Percentiles rank a stretch among this genome's conserved stretches.
These are phyloP conservation scores for Vultur gryphus DNA, from an alignment of 2,797 vertebrate genomes.

Conservation along the genomic window DNA sequence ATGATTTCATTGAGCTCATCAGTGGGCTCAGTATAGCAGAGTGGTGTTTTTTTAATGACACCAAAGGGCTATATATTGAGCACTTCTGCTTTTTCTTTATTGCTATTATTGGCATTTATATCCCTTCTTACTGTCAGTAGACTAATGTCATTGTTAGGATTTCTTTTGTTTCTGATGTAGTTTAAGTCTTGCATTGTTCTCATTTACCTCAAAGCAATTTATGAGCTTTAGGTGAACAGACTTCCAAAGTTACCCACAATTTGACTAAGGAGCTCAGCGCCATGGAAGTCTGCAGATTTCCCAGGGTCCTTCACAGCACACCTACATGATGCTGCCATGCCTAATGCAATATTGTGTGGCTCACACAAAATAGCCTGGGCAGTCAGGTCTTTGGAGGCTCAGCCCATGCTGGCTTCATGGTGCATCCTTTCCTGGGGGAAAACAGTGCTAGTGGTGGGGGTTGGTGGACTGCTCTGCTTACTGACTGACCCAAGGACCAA, in stretches of 20 bases:
- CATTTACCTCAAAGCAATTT: background rate
- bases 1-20: background rate
- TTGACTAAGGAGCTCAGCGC: background rate
- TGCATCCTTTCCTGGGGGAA: background rate
- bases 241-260: background rate
- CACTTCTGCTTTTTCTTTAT: background rate
- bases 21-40: background rate
- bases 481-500: background rate
- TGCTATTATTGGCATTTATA: background rate
- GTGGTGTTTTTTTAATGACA: background rate
- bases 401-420: background rate
- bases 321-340: background rate
- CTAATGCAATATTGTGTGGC: fast-evolving
- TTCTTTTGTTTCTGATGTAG: background rate
- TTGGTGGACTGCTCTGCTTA: background rate
- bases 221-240: background rate
- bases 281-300: background rate
- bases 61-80: background rate
- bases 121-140: background rate
- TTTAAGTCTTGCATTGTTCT: background rate
- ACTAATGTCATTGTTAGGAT: background rate
- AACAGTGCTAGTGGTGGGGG: fast-evolving
- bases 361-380: background rate
- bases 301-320: background rate
- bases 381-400: background rate